A percentile compares a stretch with the other conserved stretches of the same genome.
These are phyloP conservation scores for Tragelaphus buxtoni DNA, from an alignment of 2,113 vertebrate species.

Conservation along the genomic window DNA sequence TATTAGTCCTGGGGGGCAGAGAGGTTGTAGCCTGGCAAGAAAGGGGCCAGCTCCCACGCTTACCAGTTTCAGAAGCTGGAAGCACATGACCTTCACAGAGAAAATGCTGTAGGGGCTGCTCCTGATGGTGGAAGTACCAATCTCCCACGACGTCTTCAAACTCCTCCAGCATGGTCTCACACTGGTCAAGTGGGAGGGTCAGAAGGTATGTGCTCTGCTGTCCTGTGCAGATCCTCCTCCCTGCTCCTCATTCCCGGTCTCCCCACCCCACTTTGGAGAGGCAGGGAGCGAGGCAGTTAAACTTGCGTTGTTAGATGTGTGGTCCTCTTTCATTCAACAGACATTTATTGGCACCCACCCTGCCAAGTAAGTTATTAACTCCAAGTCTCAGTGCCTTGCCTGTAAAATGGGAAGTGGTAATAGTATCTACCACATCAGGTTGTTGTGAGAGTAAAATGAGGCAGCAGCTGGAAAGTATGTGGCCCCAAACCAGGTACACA, in stretches of 20 bases:
- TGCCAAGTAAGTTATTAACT: not conserved
- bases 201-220: not conserved
- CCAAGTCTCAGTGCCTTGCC: not conserved
- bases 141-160: slow-evolving; percentile 88
- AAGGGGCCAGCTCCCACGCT: not conserved
- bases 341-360: not conserved
- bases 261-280: not conserved
- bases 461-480: not conserved
- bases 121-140: slow-evolving; percentile 92
- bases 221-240: not conserved
- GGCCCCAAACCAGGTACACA: not conserved
- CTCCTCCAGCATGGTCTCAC: slow-evolving; percentile 89
- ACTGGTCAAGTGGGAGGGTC: slow-evolving; percentile 73
- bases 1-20: not conserved
- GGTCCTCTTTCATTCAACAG: not conserved
- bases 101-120: slow-evolving; percentile 84
- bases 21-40: not conserved
- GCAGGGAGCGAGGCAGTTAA: not conserved
- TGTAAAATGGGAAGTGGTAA: not conserved
- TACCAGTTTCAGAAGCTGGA: slow-evolving; percentile 79
- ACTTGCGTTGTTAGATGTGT: not conserved
- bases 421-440: not conserved
- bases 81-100: slow-evolving; percentile 86
- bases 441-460: not conserved
- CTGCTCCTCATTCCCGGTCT: not conserved